Conservation (phyloP, 2,888 invertebrate species). For the Parasteatoda lunata region DNA sequence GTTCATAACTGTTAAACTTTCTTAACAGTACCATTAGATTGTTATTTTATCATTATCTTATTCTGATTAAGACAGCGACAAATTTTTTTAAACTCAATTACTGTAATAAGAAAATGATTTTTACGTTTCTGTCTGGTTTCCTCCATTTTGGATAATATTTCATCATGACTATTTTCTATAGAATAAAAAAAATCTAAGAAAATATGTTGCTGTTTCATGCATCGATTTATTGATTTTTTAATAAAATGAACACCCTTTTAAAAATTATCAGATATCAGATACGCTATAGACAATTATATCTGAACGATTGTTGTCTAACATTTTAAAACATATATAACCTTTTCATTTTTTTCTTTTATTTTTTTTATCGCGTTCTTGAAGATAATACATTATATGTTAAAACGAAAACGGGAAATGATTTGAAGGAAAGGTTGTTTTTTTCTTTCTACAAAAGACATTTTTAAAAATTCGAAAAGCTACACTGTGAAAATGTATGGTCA, state of each 20-base stretch:
- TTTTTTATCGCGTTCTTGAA: slow-evolving; percentile 5
- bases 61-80: no score
- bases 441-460: background rate
- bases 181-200: no score
- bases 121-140: no score
- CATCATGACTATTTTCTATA: no score
- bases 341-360: slow-evolving; percentile 2
- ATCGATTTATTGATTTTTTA: slow-evolving; percentile 64
- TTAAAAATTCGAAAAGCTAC: background rate
- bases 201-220: slow-evolving; percentile 17
- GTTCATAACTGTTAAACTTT: no score
- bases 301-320: slow-evolving; percentile 48
- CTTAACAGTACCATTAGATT: no score
- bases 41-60: no score
- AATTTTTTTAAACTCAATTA: no score
- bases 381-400: slow-evolving; percentile 29
- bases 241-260: slow-evolving; percentile 58
- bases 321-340: slow-evolving; percentile 4
- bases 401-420: slow-evolving; percentile 9
- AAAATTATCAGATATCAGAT: slow-evolving; percentile 18
- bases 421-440: background rate
- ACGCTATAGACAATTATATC: slow-evolving; percentile 16
- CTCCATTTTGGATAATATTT: no score
- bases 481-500: no score
- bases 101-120: no score